phyloP scores from a whole-genome alignment of 2,113 vertebrate genomes.

The Butastur rufipennis region DNA sequence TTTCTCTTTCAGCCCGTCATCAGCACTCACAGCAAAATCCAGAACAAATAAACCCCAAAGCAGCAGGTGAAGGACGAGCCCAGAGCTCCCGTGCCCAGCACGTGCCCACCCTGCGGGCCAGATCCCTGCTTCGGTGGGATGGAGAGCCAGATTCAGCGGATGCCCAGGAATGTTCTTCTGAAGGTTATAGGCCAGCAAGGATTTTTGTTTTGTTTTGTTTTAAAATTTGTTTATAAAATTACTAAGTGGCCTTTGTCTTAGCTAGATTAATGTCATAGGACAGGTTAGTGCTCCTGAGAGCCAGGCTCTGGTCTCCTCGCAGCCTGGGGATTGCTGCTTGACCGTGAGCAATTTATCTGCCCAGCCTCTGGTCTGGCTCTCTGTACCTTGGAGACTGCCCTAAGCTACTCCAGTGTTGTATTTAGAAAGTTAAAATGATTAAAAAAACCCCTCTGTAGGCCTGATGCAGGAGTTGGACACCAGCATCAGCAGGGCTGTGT shows the following conservation, averaged over 20 bases:
- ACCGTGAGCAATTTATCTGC: not conserved
- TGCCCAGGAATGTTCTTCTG: not conserved
- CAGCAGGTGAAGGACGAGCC: not conserved
- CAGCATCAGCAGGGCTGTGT: not conserved
- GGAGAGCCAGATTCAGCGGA: not conserved
- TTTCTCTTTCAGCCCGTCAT: not conserved
- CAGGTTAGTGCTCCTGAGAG: too few species aligned
- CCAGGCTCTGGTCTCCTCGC: accelerated
- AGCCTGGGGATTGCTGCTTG: not conserved
- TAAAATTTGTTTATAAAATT: not conserved
- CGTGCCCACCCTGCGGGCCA: not conserved
- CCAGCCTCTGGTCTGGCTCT: not conserved
- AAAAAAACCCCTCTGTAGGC: not conserved
- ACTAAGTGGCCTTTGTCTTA: not conserved
- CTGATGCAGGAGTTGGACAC: not conserved
- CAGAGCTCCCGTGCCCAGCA: not conserved
- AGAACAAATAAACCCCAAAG: not conserved
- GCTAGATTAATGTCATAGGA: not conserved
- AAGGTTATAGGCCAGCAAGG: not conserved
- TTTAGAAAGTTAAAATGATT: not conserved
- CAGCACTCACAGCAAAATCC: not conserved
- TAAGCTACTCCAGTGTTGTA: not conserved
- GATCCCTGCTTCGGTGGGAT: not conserved
- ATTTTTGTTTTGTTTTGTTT: not conserved
- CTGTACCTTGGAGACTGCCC: not conserved